Conservation (phyloP, 2,888 invertebrate genomes). For the Caenorhabditis angaria region DNA sequence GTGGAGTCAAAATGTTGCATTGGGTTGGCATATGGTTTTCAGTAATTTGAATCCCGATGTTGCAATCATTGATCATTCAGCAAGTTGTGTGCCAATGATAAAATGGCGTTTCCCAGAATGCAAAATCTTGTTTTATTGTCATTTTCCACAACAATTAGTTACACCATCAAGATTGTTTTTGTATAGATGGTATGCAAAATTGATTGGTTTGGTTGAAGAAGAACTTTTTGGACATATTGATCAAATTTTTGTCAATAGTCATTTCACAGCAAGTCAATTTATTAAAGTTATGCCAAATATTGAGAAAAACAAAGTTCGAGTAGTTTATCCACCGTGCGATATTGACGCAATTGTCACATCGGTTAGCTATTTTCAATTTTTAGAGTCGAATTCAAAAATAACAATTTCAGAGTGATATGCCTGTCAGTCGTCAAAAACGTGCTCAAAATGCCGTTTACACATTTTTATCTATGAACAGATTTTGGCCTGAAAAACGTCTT, state of each 20-base stretch:
- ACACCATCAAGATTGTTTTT: conserved; percentile 70
- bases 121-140: conserved; percentile 71
- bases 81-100: conserved; percentile 70
- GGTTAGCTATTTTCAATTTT: not conserved
- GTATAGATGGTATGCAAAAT: conserved; percentile 70
- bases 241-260: conserved; percentile 75
- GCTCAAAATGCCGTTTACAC: conserved; percentile 60
- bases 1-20: conserved; percentile 70
- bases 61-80: conserved; percentile 69
- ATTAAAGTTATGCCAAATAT: conserved; percentile 68
- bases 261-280: conserved; percentile 73
- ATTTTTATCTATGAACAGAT: conserved; percentile 71
- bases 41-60: conserved; percentile 67
- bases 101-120: conserved; percentile 70
- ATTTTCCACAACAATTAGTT: conserved; percentile 71
- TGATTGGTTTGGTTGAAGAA: conserved; percentile 71
- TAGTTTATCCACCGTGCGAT: conserved; percentile 71
- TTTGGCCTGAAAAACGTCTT: conserved; percentile 71
- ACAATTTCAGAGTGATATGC: conserved; percentile 36
- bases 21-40: conserved; percentile 66
- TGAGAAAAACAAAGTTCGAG: conserved; percentile 61
- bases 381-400: not conserved
- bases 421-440: conserved; percentile 57
- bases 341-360: conserved; percentile 61
- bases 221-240: conserved; percentile 75